These are phyloP conservation scores for Choristoneura fumiferana DNA, from an alignment of 1,140 invertebrate genomes.

Conservation along the genomic window DNA sequence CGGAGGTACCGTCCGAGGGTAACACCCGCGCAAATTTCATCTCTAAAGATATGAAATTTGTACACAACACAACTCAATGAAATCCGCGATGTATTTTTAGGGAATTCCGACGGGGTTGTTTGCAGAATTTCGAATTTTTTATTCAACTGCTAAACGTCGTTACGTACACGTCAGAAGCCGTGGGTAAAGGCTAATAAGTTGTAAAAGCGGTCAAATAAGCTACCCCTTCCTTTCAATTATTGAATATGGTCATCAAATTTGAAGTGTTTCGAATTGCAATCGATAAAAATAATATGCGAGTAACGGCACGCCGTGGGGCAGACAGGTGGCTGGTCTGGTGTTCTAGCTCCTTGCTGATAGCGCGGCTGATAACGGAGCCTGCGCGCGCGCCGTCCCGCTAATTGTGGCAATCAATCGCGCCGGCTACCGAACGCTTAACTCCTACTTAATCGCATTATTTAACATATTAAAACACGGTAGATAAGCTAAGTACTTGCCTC, in stretches of 20 bases:
- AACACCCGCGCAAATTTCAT: no score
- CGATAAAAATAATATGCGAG: slow-evolving; percentile 13
- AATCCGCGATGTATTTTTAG: no score
- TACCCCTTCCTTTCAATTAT: neutral
- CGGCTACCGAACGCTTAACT: neutral
- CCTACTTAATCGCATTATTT: neutral
- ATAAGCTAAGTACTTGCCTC: neutral
- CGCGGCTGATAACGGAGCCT: neutral
- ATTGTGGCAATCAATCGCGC: no score
- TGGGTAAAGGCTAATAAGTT: no score
- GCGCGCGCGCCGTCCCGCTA: slow-evolving; percentile 1
- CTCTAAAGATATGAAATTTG: no score
- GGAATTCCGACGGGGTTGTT: no score
- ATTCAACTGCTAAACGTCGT: no score
- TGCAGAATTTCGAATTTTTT: no score
- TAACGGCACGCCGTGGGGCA: slow-evolving; percentile 5
- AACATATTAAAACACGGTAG: slow-evolving; percentile 8
- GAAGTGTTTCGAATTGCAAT: neutral
- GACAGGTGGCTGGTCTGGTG: slow-evolving; percentile 11
- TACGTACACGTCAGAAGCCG: no score
- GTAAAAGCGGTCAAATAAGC: no score
- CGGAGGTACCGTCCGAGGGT: no score
- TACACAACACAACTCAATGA: no score
- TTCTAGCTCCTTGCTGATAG: slow-evolving; percentile 6
- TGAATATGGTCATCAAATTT: neutral